A percentile compares a stretch with the other conserved stretches of the same genome.
These are phyloP conservation scores for Lepidonotus clava DNA, from an alignment of 2,888 invertebrate species.

Conservation along the genomic window DNA sequence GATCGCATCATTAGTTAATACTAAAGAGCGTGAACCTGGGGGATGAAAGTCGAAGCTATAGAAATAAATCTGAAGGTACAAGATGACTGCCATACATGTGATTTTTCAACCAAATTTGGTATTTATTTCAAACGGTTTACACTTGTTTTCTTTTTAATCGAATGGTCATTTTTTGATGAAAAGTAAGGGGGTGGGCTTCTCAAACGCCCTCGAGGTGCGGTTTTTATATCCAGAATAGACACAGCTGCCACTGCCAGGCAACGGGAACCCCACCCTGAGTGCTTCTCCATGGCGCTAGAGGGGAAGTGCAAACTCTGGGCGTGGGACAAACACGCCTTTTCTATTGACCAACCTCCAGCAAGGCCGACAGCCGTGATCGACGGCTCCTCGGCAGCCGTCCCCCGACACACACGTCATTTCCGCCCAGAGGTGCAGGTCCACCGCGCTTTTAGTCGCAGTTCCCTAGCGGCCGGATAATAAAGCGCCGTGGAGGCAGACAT, in stretches of 20 bases:
- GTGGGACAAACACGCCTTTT: not conserved
- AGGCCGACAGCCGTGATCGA: not conserved
- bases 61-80: too few relatives aligned
- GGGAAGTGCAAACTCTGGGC: not conserved
- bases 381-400: not conserved
- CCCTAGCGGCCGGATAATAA: too few relatives aligned
- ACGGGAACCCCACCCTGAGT: not conserved
- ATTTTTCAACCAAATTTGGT: too few relatives aligned
- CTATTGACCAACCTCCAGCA: slow-evolving; percentile 9
- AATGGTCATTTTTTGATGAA: too few relatives aligned
- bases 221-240: not conserved
- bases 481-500: too few relatives aligned
- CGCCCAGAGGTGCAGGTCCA: not conserved
- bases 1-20: too few relatives aligned
- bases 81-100: too few relatives aligned
- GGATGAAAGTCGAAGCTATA: too few relatives aligned
- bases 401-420: slow-evolving; percentile 17
- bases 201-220: not conserved
- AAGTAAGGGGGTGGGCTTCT: not conserved
- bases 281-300: not conserved
- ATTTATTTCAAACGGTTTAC: too few relatives aligned
- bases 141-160: too few relatives aligned
- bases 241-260: slow-evolving; percentile 3
- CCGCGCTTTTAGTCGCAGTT: too few relatives aligned
- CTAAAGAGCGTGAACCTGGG: too few relatives aligned